phyloP scores from a whole-genome alignment of 2,888 invertebrate genomes.

The Bombyx huttoni region DNA sequence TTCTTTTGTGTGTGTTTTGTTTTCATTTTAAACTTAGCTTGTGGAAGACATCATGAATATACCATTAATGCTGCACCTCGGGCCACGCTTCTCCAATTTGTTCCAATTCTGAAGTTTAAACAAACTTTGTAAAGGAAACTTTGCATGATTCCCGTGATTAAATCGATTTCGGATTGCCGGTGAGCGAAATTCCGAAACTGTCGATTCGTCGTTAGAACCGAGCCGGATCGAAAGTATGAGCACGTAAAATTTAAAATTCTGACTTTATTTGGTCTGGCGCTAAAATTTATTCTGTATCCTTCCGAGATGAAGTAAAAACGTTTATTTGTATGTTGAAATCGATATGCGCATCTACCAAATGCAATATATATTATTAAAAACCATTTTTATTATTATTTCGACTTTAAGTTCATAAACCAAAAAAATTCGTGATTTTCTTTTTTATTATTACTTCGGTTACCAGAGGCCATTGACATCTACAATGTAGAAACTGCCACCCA shows the following conservation, averaged over 20 bases:
- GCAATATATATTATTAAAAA: too few relatives aligned
- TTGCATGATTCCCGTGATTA: slow-evolving; percentile 67
- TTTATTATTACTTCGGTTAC: too few relatives aligned
- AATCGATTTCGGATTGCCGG: slow-evolving; percentile 66
- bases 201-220: slow-evolving; percentile 56
- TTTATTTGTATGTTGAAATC: background rate
- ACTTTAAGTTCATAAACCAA: too few relatives aligned
- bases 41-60: slow-evolving; percentile 48
- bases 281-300: slow-evolving; percentile 28
- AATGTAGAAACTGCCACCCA: too few relatives aligned
- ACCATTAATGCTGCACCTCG: slow-evolving; percentile 59
- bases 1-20: too few relatives aligned
- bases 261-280: slow-evolving; percentile 32
- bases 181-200: slow-evolving; percentile 55
- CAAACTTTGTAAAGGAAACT: slow-evolving; percentile 59
- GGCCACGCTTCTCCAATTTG: slow-evolving; percentile 64
- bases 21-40: slow-evolving; percentile 16
- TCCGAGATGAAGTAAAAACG: background rate
- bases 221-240: slow-evolving; percentile 43
- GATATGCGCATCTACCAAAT: background rate
- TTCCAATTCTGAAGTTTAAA: slow-evolving; percentile 59
- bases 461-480: too few relatives aligned
- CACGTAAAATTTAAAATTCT: slow-evolving; percentile 50
- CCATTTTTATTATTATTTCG: too few relatives aligned
- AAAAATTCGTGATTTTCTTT: too few relatives aligned